A percentile compares a stretch with the other conserved stretches of the same genome.
Conservation (phyloP, 2,113 vertebrate genomes). For the Odocoileus hemionus region DNA sequence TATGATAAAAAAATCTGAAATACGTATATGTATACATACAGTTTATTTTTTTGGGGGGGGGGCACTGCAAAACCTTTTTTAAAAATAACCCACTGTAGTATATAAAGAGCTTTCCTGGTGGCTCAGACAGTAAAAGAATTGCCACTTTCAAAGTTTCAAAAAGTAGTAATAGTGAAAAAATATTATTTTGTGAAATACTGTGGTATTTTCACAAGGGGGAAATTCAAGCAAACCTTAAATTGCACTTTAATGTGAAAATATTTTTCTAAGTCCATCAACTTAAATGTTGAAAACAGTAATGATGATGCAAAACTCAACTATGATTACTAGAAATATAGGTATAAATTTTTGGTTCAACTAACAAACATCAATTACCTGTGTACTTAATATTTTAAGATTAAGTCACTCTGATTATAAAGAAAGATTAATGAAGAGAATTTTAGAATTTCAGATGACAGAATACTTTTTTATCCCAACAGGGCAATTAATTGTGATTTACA, state of each 20-base stretch:
- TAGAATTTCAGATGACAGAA: neutral
- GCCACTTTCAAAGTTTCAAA: neutral
- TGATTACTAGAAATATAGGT: neutral
- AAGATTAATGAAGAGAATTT: neutral
- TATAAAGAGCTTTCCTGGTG: neutral
- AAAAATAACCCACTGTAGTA: neutral
- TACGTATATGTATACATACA: neutral
- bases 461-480: neutral
- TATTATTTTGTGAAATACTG: neutral
- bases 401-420: neutral
- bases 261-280: neutral
- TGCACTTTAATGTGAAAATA: neutral
- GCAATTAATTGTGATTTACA: neutral
- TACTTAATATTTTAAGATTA: neutral
- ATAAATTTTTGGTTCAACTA: neutral
- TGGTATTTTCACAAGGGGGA: accelerated
- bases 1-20: neutral
- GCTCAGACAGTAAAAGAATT: neutral
- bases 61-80: neutral
- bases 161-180: neutral
- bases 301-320: neutral
- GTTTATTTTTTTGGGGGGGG: neutral
- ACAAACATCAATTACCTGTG: neutral
- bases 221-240: neutral
- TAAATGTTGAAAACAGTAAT: neutral